A percentile compares a stretch with the other conserved stretches of the same genome.
These are phyloP conservation scores for Leptobrachium ailaonicum DNA, from an alignment of 2,113 vertebrate species.

Conservation along the genomic window DNA sequence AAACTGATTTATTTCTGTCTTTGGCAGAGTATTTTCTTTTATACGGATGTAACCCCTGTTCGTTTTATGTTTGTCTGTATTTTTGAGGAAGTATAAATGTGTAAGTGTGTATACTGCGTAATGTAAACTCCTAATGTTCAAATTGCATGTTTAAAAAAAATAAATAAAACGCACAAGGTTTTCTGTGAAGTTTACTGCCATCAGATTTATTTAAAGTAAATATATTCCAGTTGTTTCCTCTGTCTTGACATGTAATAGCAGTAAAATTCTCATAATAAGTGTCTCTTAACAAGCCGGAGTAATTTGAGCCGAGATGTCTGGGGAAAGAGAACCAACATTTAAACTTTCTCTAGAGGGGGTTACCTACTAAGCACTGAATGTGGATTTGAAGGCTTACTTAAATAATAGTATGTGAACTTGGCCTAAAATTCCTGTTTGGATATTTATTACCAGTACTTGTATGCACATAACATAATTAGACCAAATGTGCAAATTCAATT, in stretches of 20 bases:
- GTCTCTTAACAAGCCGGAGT: slow-evolving; percentile 41
- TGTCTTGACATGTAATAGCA: slow-evolving; percentile 44
- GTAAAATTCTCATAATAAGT: slow-evolving; percentile 30
- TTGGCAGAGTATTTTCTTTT: too few species aligned
- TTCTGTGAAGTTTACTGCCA: slow-evolving; percentile 10
- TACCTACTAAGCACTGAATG: too few species aligned
- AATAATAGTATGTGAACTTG: not conserved
- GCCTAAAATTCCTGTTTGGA: not conserved
- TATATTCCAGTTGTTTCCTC: slow-evolving; percentile 29
- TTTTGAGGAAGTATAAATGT: slow-evolving; percentile 18
- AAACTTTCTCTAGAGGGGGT: slow-evolving; percentile 5
- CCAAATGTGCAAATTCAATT: too few species aligned
- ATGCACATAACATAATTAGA: too few species aligned
- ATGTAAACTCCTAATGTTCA: slow-evolving; percentile 35
- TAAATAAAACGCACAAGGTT: slow-evolving; percentile 1
- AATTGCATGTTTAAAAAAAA: slow-evolving; percentile 38
- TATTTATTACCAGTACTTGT: too few species aligned
- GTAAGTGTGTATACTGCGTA: slow-evolving; percentile 29
- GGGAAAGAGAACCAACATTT: slow-evolving; percentile 35
- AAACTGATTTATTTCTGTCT: slow-evolving; percentile 1
- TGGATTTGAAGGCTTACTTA: too few species aligned
- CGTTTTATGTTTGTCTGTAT: slow-evolving; percentile 9
- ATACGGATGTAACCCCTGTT: not conserved
- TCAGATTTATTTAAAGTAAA: slow-evolving; percentile 42
- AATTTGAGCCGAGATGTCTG: slow-evolving; percentile 4